Evolutionary conservation across 1,140 invertebrate genomes (phyloP), one percentile per base, ranked within the genome.

Genomic region (Drosophila grimshawi): DNA sequence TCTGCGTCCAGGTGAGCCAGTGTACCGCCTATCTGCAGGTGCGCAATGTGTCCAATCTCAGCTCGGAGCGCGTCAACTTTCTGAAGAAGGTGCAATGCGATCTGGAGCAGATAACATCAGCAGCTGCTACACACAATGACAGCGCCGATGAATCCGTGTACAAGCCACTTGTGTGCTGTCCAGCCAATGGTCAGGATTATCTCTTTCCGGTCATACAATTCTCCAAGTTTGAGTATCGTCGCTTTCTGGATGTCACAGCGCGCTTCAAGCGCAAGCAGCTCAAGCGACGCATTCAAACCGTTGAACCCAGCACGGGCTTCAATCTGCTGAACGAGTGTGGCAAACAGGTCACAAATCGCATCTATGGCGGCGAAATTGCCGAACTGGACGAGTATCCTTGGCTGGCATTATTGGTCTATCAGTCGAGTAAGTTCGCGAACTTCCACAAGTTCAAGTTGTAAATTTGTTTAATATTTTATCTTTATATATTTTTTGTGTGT

Each of bases 371-470:
- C 2, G 92, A 93, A 66, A 90, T 90, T 19, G 91, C 94, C 3
- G 92, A 93, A 37, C 62, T 94, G 10, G 93, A 93, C 37, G 93
- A 94, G 67, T 94, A 92, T 85, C 96, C 96, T 0, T 97, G 96
- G 96, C 95, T 96, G 94, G 94, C 93, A 0, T 86, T 96, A 2
- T 80, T 97, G 11, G 94, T 95, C 69, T 96, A 96, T 70, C 89
- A 93, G 46, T 90, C 92, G 60, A 90, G 91, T 92, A 49, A 82
- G 91, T 78, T 11, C 7, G 5, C 2, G 19, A 19, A 19, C 19
- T 19, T 19, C 1, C 1, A 19, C 19, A 19, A 19, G 19, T 19
- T 19, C 19, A 19, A 1, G 19, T 19, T 19, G 19, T 19, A 19
- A 19, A 19, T 19, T 19, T 19, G 19, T 19, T 1, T 19, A 19